phyloP scores from a whole-genome alignment of 2,797 vertebrate genomes.

The Garrulus glandarius region DNA sequence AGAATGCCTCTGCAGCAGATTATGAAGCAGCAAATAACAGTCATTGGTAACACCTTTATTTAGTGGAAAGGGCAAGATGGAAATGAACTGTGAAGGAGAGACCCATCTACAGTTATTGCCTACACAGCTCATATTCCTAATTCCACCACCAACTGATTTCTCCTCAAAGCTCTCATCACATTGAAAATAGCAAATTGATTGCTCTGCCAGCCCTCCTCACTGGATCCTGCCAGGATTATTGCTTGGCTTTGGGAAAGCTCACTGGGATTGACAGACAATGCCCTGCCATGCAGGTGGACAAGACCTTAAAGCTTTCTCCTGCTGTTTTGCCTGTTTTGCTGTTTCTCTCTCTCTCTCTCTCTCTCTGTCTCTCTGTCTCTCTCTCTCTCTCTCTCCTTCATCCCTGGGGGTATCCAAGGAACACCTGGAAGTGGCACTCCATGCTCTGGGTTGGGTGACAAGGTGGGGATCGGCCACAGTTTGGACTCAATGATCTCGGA shows the following conservation, averaged over 20 bases:
- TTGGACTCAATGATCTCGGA: rapidly evolving
- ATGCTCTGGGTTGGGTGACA: background rate
- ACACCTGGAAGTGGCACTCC: background rate
- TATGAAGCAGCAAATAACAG: background rate
- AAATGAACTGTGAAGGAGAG: constrained; percentile 40
- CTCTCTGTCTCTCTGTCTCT: too few species aligned
- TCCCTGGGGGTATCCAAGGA: background rate
- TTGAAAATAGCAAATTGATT: background rate
- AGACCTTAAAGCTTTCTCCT: background rate
- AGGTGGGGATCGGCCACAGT: rapidly evolving
- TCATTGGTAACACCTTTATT: constrained; percentile 1
- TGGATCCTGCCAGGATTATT: background rate
- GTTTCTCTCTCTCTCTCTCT: background rate
- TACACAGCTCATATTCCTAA: background rate
- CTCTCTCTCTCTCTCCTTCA: background rate
- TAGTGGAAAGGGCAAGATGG: background rate
- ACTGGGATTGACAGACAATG: background rate
- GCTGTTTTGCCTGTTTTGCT: too few species aligned
- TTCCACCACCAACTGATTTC: background rate
- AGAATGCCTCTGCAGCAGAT: background rate
- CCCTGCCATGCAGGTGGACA: background rate
- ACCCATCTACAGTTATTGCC: background rate
- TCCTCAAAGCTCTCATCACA: background rate
- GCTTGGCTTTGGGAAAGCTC: background rate
- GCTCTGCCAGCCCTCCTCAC: background rate